Conservation (phyloP, 2,888 invertebrate species). For the Ryuthela nishihirai region DNA sequence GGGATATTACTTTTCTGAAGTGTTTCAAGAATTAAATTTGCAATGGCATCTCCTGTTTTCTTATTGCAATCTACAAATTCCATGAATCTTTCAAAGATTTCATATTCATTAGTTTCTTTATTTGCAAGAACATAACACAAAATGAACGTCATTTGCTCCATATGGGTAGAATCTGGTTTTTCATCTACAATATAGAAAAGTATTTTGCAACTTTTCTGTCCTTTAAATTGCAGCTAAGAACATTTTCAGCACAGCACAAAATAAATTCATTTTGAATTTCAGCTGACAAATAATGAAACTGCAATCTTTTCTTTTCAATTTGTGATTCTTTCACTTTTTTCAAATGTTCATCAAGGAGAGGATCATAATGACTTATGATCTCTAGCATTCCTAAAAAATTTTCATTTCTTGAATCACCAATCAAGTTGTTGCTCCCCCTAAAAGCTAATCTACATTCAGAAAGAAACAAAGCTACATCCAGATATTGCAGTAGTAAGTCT, state of each 20-base stretch:
- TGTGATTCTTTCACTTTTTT: constrained; percentile 1
- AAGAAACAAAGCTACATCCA: background rate
- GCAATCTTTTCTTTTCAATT: background rate
- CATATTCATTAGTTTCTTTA: background rate
- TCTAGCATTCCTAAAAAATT: background rate
- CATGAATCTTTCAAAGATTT: background rate
- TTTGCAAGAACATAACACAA: background rate
- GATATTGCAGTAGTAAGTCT: background rate
- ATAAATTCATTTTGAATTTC: constrained; percentile 1
- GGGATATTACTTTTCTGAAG: background rate
- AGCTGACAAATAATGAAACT: background rate
- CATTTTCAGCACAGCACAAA: background rate
- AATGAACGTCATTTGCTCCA: background rate
- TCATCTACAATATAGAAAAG: background rate
- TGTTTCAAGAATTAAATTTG: background rate
- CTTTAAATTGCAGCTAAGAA: background rate
- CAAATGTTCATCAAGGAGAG: background rate
- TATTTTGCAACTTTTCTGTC: background rate
- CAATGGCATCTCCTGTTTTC: background rate
- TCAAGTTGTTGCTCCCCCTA: background rate
- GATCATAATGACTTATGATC: background rate
- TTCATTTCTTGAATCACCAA: background rate
- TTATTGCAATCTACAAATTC: background rate
- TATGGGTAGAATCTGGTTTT: background rate
- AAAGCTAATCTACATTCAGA: background rate